phyloP scores from a whole-genome alignment of 2,797 vertebrate species.

The Pseudochirops cupreus region DNA sequence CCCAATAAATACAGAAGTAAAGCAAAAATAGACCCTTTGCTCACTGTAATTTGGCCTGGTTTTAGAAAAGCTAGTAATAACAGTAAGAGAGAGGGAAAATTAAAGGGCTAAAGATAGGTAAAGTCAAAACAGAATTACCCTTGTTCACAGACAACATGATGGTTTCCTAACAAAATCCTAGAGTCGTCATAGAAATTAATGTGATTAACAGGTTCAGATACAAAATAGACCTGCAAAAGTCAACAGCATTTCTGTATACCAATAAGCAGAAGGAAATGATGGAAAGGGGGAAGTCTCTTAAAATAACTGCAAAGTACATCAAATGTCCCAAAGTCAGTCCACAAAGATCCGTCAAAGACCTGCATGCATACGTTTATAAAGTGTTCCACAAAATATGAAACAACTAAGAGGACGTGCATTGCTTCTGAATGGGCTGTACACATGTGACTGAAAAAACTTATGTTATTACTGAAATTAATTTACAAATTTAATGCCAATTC shows the following conservation, averaged over 20 bases:
- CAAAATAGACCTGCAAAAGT: not conserved
- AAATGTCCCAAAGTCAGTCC: not conserved
- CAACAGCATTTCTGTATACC: not conserved
- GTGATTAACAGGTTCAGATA: not conserved
- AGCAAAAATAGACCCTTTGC: not conserved
- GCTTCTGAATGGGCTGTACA: not conserved
- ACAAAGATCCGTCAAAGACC: not conserved
- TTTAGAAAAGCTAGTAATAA: not conserved
- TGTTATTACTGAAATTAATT: not conserved
- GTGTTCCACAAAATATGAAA: not conserved
- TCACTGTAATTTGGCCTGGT: not conserved
- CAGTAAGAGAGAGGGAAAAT: not conserved
- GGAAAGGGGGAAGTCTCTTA: not conserved
- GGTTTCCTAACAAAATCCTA: not conserved
- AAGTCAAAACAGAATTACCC: not conserved
- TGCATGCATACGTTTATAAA: not conserved
- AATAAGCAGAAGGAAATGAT: not conserved
- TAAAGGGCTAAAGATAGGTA: not conserved
- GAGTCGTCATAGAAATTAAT: not conserved
- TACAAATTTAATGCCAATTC: not conserved
- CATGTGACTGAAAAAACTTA: not conserved
- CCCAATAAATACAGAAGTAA: not conserved
- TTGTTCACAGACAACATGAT: not conserved
- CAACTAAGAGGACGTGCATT: not conserved
- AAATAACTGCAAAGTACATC: not conserved